phyloP scores from a whole-genome alignment of 2,113 vertebrate species.

The Pseudopodoces humilis region DNA sequence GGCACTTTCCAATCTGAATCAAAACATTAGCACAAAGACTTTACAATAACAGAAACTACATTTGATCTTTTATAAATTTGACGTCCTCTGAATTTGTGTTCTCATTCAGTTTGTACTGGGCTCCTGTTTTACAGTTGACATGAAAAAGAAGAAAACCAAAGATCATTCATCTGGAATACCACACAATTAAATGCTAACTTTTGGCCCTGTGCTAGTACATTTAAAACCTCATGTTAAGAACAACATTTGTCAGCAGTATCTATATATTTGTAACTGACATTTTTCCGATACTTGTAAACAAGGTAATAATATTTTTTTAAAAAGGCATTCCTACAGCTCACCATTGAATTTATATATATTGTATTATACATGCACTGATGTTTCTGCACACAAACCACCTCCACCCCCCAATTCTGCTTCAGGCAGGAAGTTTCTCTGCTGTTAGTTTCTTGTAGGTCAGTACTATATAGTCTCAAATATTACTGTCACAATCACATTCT shows the following conservation, averaged over 20 bases:
- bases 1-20: neutral
- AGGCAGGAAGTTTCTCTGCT: neutral
- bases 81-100: neutral
- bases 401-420: neutral
- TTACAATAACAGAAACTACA: neutral
- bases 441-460: accelerated
- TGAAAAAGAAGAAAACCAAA: neutral
- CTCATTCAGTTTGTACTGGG: neutral
- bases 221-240: neutral
- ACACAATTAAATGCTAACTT: neutral
- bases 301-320: neutral
- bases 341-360: neutral
- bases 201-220: neutral
- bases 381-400: neutral
- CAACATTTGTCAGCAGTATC: neutral
- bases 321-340: neutral
- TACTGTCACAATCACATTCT: neutral
- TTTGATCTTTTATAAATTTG: neutral
- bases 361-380: neutral
- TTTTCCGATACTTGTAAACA: neutral
- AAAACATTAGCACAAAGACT: neutral
- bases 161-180: neutral
- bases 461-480: neutral
- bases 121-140: neutral
- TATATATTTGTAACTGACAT: neutral